Evolutionary conservation across 2,113 vertebrate genomes (phyloP).

Genomic region (Capricornis sumatraensis): DNA sequence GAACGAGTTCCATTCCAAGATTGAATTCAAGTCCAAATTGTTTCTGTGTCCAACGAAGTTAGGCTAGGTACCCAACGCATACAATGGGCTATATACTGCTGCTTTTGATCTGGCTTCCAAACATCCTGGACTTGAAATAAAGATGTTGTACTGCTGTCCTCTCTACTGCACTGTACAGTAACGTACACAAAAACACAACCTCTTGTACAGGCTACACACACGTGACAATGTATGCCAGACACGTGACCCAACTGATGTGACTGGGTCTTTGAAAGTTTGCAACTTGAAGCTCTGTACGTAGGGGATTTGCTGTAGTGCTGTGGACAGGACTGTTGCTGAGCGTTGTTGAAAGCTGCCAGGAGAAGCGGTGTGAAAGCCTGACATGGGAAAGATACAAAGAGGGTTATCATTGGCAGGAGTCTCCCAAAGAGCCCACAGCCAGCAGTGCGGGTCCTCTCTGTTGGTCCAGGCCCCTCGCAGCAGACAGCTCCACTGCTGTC

Average conservation of each 20-base stretch:
- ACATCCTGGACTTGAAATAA: neutral
- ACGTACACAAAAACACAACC: neutral
- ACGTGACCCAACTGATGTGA: neutral
- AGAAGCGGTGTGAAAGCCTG: neutral
- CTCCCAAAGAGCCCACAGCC: neutral
- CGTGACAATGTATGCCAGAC: neutral
- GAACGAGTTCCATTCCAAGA: neutral
- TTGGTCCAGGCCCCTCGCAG: neutral
- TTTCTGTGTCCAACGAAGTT: neutral
- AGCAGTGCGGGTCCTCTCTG: too few species aligned
- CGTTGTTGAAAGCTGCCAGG: neutral
- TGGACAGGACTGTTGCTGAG: neutral
- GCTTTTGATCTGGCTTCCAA: neutral
- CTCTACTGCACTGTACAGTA: too few species aligned
- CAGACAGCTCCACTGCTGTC: neutral
- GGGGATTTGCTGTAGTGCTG: neutral
- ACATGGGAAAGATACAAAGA: neutral
- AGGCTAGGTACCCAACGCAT: neutral
- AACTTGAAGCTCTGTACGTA: neutral
- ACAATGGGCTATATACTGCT: neutral
- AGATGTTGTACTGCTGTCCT: too few species aligned
- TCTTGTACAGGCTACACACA: neutral
- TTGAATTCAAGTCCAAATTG: neutral
- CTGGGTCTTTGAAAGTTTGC: neutral
- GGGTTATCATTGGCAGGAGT: rapidly evolving